Evolutionary conservation across 2,113 vertebrate species (phyloP).

Genomic region (Neodon shergylaensis): DNA sequence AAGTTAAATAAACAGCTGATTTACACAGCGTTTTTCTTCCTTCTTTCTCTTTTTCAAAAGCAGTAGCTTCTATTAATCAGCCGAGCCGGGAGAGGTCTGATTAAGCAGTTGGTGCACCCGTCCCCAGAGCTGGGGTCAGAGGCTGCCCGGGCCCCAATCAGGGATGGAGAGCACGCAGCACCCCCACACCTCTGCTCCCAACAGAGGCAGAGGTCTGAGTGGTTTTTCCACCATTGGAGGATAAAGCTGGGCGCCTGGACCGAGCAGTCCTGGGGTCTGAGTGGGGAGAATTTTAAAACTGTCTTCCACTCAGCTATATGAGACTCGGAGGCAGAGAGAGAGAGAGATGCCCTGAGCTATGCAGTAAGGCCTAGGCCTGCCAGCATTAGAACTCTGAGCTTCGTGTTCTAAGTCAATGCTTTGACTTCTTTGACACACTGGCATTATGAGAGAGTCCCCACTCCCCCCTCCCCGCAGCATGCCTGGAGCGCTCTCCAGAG

Average conservation of each 20-base stretch:
- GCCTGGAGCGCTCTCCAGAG: rapidly evolving
- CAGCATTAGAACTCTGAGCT: background rate
- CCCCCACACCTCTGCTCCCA: rapidly evolving
- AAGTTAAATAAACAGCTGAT: slow-evolving; percentile 81
- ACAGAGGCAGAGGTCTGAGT: background rate
- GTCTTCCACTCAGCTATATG: background rate
- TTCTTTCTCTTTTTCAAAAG: slow-evolving; percentile 56
- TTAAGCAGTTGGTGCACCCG: slow-evolving; percentile 47
- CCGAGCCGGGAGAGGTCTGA: slow-evolving; percentile 54
- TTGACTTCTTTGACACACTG: background rate
- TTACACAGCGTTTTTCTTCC: slow-evolving; percentile 74
- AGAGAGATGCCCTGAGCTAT: background rate
- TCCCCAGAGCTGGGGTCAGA: slow-evolving; percentile 28
- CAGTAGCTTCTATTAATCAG: slow-evolving; percentile 76
- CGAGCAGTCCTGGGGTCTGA: background rate
- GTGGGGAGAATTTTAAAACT: background rate
- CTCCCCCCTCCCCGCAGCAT: rapidly evolving
- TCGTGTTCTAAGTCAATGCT: background rate
- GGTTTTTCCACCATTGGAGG: background rate
- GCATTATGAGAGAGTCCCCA: rapidly evolving
- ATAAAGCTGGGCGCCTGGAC: rapidly evolving
- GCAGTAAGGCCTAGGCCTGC: background rate
- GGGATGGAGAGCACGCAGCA: slow-evolving; percentile 1
- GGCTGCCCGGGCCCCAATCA: slow-evolving; percentile 31
- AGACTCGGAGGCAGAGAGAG: background rate